phyloP scores from a whole-genome alignment of 2,888 invertebrate genomes.

The Rhabditoides inermis region DNA sequence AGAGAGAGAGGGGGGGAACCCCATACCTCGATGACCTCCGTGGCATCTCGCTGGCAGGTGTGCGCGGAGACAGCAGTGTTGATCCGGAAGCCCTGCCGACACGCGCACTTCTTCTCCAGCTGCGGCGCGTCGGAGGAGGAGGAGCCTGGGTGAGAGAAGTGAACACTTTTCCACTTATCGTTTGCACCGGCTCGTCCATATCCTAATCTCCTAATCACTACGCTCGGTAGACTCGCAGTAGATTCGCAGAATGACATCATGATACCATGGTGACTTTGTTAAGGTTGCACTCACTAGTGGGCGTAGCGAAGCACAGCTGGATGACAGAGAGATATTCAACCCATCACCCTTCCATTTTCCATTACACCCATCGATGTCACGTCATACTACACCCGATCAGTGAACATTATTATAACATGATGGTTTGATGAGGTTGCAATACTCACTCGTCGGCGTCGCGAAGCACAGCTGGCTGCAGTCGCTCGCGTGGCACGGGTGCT shows the following conservation, averaged over 20 bases:
- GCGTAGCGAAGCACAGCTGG: conserved; percentile 74
- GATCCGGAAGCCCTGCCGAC: conserved; percentile 32
- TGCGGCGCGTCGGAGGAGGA: conserved; percentile 8
- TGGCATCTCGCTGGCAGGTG: conserved; percentile 36
- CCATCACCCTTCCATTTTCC: too few relatives aligned
- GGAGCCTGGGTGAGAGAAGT: conserved; percentile 1
- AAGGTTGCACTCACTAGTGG: conserved; percentile 10
- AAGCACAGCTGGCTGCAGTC: conserved; percentile 92
- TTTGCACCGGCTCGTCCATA: neutral
- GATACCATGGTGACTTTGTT: too few relatives aligned
- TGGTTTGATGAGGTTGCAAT: too few relatives aligned
- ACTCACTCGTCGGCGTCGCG: conserved; percentile 37
- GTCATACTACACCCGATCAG: too few relatives aligned
- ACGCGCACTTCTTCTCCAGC: conserved; percentile 42
- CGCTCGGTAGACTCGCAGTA: too few relatives aligned
- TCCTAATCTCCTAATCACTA: too few relatives aligned
- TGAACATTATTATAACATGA: too few relatives aligned
- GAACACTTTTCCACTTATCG: neutral
- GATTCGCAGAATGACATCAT: too few relatives aligned
- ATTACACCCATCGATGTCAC: too few relatives aligned
- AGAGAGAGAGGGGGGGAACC: too few relatives aligned
- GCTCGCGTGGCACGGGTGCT: conserved; percentile 63
- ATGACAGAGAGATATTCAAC: too few relatives aligned
- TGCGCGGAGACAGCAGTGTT: conserved; percentile 12
- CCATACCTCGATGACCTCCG: conserved; percentile 23